phyloP scores from a whole-genome alignment of 2,113 vertebrate genomes.

The Aptenodytes patagonicus region DNA sequence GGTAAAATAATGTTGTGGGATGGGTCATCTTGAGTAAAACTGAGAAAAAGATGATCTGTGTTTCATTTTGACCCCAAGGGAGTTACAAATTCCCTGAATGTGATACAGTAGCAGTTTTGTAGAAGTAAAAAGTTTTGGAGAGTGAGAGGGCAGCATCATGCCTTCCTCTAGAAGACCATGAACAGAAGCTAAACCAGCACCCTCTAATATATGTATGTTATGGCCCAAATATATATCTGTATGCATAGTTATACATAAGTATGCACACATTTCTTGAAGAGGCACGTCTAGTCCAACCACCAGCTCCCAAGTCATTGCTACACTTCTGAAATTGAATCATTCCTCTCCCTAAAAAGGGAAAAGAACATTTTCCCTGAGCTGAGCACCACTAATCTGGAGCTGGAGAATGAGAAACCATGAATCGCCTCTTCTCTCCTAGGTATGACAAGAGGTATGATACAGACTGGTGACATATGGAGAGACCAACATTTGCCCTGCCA shows the following conservation, averaged over 20 bases:
- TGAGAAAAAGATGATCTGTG: neutral
- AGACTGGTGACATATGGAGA: rapidly evolving
- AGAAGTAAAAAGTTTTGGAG: too few relatives aligned
- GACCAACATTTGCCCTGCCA: rapidly evolving
- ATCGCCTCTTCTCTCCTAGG: rapidly evolving
- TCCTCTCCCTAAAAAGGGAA: rapidly evolving
- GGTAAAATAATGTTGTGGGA: neutral
- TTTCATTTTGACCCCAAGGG: neutral
- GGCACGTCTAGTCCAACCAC: rapidly evolving
- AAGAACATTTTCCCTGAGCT: neutral
- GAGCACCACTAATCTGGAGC: rapidly evolving
- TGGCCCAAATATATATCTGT: neutral
- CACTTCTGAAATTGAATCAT: rapidly evolving
- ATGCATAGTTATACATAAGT: rapidly evolving
- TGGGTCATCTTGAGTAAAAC: neutral
- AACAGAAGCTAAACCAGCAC: rapidly evolving
- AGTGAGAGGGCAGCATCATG: rapidly evolving
- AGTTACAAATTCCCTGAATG: too few relatives aligned
- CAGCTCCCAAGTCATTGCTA: rapidly evolving
- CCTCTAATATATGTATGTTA: rapidly evolving
- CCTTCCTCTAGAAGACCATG: neutral
- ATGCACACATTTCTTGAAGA: rapidly evolving
- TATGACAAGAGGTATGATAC: rapidly evolving
- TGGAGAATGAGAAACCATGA: rapidly evolving
- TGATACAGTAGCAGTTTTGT: too few relatives aligned